Base-by-base conservation (phyloP, 2,888 invertebrate species). In the Acronicta alni region DNA sequence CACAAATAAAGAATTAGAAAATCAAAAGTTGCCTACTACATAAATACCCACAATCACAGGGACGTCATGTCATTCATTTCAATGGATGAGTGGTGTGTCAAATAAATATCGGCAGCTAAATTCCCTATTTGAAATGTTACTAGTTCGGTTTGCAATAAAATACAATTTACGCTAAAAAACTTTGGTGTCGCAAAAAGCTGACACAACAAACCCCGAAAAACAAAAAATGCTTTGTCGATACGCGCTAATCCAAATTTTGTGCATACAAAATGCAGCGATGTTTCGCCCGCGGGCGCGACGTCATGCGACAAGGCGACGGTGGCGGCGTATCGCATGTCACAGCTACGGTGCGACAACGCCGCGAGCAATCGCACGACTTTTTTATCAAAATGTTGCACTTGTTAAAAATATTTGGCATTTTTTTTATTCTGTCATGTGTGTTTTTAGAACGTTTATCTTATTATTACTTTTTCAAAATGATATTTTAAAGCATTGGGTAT, bases 331-430 rank as follows among this genome's bases (percentile, higher is more conserved):
- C 64, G 69, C 61, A 48, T 72, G 72, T 72, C 67, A 72, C 46
- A 37, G 55, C 61, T 20, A 67, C 26, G 47, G 45, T 45, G 51
- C 54, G 41, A 62, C 67, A 57, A 53, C 55, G 57, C 75, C 62
- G 59, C 60, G 42, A 66, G 78, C 76, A 37, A 56, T 62, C 52
- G 47, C 56, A 45, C 51, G 41, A 60, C 43, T 45, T 70, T 77
- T 76, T 69, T 67, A 39, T 53, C 62, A 54, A 67, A 76, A 79
- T 80, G 77, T 77, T 67, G 30, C 43, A 53, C 44, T 54, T 41
- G 57, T 54, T 15, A 10, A 35, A 30, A 0, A 41, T 63, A 58
- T 69, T 53, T 60, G 3, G 12, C 2, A 30, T 51, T 16, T 53
- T 17, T 16, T 17, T 45, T 10, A 38, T 12, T 16, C 3, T 39